A percentile compares a stretch with the other conserved stretches of the same genome.
Conservation (phyloP, 2,888 invertebrate species). For the Leptinotarsa tumamoca region DNA sequence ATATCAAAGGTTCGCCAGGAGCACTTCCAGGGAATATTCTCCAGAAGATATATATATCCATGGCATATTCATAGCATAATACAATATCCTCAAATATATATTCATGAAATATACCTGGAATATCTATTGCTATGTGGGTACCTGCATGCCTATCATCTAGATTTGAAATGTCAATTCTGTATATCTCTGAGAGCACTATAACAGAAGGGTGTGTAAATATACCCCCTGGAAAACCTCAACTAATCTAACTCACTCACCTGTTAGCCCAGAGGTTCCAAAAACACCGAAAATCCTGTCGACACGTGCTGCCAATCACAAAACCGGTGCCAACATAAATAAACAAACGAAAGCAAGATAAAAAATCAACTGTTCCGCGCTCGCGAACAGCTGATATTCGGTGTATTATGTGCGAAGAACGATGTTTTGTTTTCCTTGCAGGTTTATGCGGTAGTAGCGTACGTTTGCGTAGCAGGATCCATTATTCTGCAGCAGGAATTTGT, state of each 20-base stretch:
- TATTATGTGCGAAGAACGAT: constrained; percentile 5
- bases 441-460: constrained; percentile 5
- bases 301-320: constrained; percentile 3
- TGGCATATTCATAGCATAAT: too few relatives aligned
- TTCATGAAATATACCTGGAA: too few relatives aligned
- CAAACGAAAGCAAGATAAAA: neutral
- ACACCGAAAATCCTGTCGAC: neutral
- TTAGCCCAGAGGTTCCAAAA: neutral
- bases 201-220: neutral
- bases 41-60: too few relatives aligned
- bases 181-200: neutral
- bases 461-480: constrained; percentile 11
- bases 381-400: constrained; percentile 8
- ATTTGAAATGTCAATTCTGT: neutral
- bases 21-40: too few relatives aligned
- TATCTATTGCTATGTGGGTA: too few relatives aligned
- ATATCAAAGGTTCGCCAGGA: too few relatives aligned
- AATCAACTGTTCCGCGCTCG: neutral
- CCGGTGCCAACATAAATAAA: constrained; percentile 4
- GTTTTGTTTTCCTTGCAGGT: constrained; percentile 9
- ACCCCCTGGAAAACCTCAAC: neutral
- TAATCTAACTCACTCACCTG: neutral
- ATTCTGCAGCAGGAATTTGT: constrained; percentile 3
- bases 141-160: too few relatives aligned
- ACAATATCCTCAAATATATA: too few relatives aligned